Conservation (phyloP, 2,888 invertebrate species). For the Clanis bilineata region DNA sequence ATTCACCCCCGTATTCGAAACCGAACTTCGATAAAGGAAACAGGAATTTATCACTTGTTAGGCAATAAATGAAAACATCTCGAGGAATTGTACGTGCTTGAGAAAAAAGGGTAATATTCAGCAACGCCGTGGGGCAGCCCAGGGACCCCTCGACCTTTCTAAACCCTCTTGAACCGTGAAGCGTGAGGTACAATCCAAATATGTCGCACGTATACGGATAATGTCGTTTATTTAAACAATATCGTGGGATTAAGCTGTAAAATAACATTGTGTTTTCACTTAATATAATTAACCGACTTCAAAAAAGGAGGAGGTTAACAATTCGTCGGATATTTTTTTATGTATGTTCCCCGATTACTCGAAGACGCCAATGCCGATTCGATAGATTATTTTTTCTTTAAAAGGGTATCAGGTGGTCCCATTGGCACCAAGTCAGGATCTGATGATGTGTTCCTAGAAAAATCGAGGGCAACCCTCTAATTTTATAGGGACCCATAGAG, state of each 20-base stretch:
- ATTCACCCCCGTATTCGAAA: not conserved
- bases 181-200: not conserved
- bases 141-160: not conserved
- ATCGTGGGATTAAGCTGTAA: not conserved
- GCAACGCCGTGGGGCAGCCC: not conserved
- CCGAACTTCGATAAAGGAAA: not conserved
- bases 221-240: constrained; percentile 5
- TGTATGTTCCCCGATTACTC: too few species aligned
- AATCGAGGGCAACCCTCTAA: too few species aligned
- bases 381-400: too few species aligned
- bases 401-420: too few species aligned
- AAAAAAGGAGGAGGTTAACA: too few species aligned
- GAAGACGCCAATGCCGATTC: too few species aligned
- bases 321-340: too few species aligned
- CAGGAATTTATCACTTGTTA: constrained; percentile 2
- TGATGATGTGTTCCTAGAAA: too few species aligned
- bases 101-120: not conserved
- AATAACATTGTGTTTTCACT: not conserved
- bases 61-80: constrained; percentile 7
- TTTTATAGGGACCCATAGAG: too few species aligned
- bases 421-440: too few species aligned
- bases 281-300: too few species aligned
- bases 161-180: constrained; percentile 1
- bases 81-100: constrained; percentile 11
- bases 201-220: not conserved